Base-by-base conservation (phyloP, 2,113 vertebrate species). In the Sylvietta virens region DNA sequence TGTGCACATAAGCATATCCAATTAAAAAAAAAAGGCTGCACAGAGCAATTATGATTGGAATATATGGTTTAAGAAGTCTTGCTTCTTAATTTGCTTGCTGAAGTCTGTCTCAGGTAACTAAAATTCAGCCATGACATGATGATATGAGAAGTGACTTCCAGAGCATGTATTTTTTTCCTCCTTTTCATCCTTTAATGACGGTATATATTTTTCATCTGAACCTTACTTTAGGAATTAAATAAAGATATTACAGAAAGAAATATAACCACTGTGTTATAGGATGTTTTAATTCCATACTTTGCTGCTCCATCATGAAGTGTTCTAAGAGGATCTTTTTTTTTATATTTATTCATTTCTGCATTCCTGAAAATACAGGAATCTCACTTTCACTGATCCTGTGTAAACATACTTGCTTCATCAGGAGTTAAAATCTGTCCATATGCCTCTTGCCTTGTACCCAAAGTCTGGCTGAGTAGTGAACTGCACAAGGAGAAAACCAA, bases 381-480 rank as follows among this genome's bases (percentile, higher is more conserved):
- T 78, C 42, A 24, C 33, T 91, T 77, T 44, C 70, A 88, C 37
- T 65, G 86, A 86, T 81, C 51, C 72, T 83, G 6, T 95, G 60
- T 72, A 96, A 95, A 93, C 27, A 62, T 10, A n/a, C 79, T 92
- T 54, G 28, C 53, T 94, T 96, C 86, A 74, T 95, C 56, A 61
- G 88, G 86, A 96, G 88, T 93, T 78, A 91, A 95, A 96, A 97
- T 81, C 64, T 86, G 67, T 91, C 94, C 88, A 92, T 96, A 95
- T 96, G 96, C 86, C 94, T 96, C 91, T 90, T 90, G 56, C 80
- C 77, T 94, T 94, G 45, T 82, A 94, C 88, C 83, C 62, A 15
- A 95, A 92, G 74, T 95, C 91, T 96, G 87, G 80, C 96, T 96
- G 95, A 95, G 92, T 51, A 69, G 82, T 6, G 53, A 96, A 94